Percentiles rank a stretch among this genome's conserved stretches.
Evolutionary conservation across 2,113 vertebrate genomes (phyloP).

Genomic region (Onychostruthus taczanowskii): DNA sequence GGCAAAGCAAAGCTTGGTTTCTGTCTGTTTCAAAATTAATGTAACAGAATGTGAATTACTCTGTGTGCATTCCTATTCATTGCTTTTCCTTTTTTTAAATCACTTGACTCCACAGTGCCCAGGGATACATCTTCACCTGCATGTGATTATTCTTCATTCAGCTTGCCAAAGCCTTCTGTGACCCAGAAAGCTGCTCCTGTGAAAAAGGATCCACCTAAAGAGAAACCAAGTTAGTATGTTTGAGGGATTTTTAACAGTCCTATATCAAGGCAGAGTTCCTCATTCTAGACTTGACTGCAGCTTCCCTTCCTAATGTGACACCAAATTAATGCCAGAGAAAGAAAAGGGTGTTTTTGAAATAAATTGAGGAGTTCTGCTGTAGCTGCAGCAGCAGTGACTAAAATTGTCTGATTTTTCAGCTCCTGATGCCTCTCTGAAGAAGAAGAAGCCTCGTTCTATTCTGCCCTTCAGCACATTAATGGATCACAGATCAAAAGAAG

Average conservation of each 20-base stretch:
- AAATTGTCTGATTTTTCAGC: background rate
- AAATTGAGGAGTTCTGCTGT: background rate
- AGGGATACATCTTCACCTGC: constrained; percentile 30
- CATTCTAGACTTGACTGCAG: background rate
- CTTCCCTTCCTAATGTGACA: background rate
- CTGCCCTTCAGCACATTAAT: constrained; percentile 88
- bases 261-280: background rate
- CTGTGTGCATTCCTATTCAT: background rate
- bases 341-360: background rate
- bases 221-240: constrained; percentile 79
- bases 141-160: constrained; percentile 15
- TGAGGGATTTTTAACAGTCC: background rate
- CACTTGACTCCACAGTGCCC: constrained; percentile 10
- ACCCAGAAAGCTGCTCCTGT: constrained; percentile 41
- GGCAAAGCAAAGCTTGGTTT: background rate
- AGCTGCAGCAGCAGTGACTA: background rate
- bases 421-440: constrained; percentile 79
- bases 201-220: constrained; percentile 83
- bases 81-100: background rate
- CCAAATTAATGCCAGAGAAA: background rate
- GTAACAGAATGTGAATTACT: background rate
- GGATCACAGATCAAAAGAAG: constrained; percentile 92
- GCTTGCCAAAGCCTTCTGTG: constrained; percentile 32
- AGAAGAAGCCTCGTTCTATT: constrained; percentile 89
- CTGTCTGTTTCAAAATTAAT: background rate